Evolutionary conservation across 2,797 vertebrate genomes (phyloP), one percentile per base, ranked within the genome.

Genomic region (Enteromius thamalakanensis): DNA sequence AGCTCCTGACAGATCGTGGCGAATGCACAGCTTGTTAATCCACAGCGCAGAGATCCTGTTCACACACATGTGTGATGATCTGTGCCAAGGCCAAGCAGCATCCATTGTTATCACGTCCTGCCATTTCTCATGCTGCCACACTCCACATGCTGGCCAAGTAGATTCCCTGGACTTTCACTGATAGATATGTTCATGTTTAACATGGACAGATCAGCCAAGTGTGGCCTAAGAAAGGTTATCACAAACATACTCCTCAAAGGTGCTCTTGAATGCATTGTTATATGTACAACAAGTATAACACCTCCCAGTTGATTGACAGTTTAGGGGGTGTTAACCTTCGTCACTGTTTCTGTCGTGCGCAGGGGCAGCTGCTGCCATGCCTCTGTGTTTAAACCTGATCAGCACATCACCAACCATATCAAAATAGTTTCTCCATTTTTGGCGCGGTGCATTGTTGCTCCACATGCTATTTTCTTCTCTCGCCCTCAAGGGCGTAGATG

Each of bases 351-450:
- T 91, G 86, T 85, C 64, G 21, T 65, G 75, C 69, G 1, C 83
- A 85, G 82, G 86, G 89, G 75, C 94, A 93, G 94, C 92, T 94
- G 94, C 90, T 91, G 47, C 91, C 82, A 79, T 86, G 79, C 74
- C 53, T 92, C 92, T 91, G 90, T 91, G 89, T 92, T 92, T 92
- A 92, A 93, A 94, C 88, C 90, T 92, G 90, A 94, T 93, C 89
- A 80, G 82, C 53, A 85, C 90, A 90, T 92, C 84, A 75, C 91
- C 83, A 85, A 93, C 89, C 83, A 51, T 86, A 91, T 91, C 86
- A 80, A 93, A 94, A 94, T 95, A 92, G 90, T 94, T 96, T 95
- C 92, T 90, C 95, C 95, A 93, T 96, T 92, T 95, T 95, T 93
- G 93, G 93, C 87, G 79, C 69, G 87, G 88, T 84, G 90, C 90